Evolutionary conservation across 2,797 vertebrate genomes (phyloP).

Genomic region (Amphiprion clarkii): DNA sequence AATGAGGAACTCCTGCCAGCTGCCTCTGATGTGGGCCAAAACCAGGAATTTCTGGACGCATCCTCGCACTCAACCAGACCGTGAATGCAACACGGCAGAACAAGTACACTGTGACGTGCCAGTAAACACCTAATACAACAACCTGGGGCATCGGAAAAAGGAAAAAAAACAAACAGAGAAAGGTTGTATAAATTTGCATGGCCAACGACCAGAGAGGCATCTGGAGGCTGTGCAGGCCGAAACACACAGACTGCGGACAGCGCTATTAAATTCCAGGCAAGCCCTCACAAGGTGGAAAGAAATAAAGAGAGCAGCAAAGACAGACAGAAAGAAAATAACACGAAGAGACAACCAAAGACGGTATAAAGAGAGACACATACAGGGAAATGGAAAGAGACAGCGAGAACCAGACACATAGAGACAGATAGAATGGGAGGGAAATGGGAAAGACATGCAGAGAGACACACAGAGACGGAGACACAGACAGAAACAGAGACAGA

Average conservation of each 20-base stretch:
- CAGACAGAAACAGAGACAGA: conserved; percentile 38
- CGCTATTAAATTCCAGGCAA: conserved; percentile 62
- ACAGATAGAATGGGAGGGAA: background rate
- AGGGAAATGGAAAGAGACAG: conserved; percentile 14
- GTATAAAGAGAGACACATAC: too few species aligned
- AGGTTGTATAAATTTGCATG: too few species aligned
- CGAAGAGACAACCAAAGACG: background rate
- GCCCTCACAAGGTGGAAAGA: conserved; percentile 59
- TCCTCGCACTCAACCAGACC: conserved; percentile 14
- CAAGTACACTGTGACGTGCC: background rate
- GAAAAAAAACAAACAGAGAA: background rate
- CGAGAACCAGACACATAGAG: conserved; percentile 24
- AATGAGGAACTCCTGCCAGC: conserved; percentile 32
- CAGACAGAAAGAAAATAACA: background rate
- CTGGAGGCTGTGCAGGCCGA: conserved; percentile 19
- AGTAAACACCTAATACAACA: background rate
- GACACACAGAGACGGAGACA: background rate
- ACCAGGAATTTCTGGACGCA: conserved; percentile 9
- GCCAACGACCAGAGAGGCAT: too few species aligned
- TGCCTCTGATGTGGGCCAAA: conserved; percentile 15
- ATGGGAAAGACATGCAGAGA: background rate
- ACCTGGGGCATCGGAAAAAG: background rate
- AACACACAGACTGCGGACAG: conserved; percentile 11
- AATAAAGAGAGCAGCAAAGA: background rate
- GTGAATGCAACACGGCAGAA: conserved; percentile 4